A percentile compares a stretch with the other conserved stretches of the same genome.
phyloP scores from a whole-genome alignment of 2,888 invertebrate species.

The Drosophila birchii region DNA sequence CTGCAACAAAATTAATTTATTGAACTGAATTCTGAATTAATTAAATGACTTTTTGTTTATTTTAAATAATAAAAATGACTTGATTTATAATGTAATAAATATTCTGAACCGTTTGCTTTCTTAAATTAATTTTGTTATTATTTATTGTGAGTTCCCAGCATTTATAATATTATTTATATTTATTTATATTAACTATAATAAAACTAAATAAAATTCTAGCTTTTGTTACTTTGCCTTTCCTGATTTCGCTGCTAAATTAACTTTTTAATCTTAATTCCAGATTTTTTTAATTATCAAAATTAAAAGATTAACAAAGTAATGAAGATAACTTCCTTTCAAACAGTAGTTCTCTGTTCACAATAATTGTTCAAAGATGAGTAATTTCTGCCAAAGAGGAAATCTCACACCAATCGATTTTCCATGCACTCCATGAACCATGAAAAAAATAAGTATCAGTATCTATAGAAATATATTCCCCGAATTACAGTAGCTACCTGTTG shows the following conservation, averaged over 20 bases:
- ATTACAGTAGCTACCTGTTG: slow-evolving; percentile 48
- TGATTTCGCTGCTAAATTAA: neutral
- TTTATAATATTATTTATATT: no score
- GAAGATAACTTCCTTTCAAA: neutral
- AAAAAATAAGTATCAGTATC: slow-evolving; percentile 22
- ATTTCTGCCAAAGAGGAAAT: neutral
- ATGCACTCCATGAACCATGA: slow-evolving; percentile 17
- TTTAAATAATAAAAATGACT: no score
- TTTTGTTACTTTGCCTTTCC: neutral
- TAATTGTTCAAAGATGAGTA: slow-evolving; percentile 8
- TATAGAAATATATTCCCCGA: slow-evolving; percentile 28
- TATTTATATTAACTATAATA: neutral
- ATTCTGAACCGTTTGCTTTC: no score
- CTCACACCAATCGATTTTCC: slow-evolving; percentile 21
- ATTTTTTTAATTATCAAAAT: neutral
- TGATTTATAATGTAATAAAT: no score
- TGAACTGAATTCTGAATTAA: no score
- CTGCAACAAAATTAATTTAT: no score
- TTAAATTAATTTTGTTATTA: neutral
- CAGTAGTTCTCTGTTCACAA: neutral
- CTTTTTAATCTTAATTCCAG: neutral
- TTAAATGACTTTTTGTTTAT: no score
- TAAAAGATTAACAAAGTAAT: neutral
- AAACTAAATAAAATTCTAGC: neutral
- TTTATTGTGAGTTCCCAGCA: neutral